These are phyloP conservation scores for Oppia nitens DNA, from an alignment of 1,140 invertebrate species.

Conservation along the genomic window DNA sequence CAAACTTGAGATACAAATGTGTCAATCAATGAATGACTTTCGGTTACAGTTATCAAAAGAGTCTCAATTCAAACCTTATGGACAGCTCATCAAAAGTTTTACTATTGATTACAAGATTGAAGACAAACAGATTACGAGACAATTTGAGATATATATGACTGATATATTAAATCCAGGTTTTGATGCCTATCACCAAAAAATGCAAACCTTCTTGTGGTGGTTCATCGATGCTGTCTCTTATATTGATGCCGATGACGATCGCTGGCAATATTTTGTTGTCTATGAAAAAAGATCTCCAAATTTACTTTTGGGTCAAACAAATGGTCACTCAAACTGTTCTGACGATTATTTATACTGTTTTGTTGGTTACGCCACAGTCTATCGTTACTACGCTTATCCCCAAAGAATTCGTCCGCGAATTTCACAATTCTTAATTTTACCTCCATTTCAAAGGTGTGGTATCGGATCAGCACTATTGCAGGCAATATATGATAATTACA, in stretches of 20 bases:
- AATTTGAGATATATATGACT: slow-evolving; percentile 63
- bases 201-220: slow-evolving; percentile 85
- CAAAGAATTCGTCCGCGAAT: slow-evolving; percentile 65
- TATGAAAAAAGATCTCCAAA: slow-evolving; percentile 16
- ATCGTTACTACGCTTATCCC: slow-evolving; percentile 88
- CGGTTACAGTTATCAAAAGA: slow-evolving; percentile 44
- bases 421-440: slow-evolving; percentile 70
- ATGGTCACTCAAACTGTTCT: background rate
- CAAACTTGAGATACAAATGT: slow-evolving; percentile 37
- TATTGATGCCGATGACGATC: slow-evolving; percentile 77
- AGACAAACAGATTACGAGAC: slow-evolving; percentile 23
- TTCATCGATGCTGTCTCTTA: slow-evolving; percentile 79
- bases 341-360: slow-evolving; percentile 43
- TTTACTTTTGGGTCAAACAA: background rate
- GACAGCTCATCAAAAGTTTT: slow-evolving; percentile 44
- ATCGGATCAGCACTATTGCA: slow-evolving; percentile 57
- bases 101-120: background rate
- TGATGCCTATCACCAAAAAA: slow-evolving; percentile 53
- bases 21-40: slow-evolving; percentile 51
- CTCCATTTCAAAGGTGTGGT: slow-evolving; percentile 68
- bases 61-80: slow-evolving; percentile 48
- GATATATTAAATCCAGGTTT: slow-evolving; percentile 52
- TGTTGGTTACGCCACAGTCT: slow-evolving; percentile 74
- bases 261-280: slow-evolving; percentile 42
- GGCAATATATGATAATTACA: slow-evolving; percentile 59